Evolutionary conservation across 2,797 vertebrate species (phyloP).

Genomic region (Anniella stebbinsi): DNA sequence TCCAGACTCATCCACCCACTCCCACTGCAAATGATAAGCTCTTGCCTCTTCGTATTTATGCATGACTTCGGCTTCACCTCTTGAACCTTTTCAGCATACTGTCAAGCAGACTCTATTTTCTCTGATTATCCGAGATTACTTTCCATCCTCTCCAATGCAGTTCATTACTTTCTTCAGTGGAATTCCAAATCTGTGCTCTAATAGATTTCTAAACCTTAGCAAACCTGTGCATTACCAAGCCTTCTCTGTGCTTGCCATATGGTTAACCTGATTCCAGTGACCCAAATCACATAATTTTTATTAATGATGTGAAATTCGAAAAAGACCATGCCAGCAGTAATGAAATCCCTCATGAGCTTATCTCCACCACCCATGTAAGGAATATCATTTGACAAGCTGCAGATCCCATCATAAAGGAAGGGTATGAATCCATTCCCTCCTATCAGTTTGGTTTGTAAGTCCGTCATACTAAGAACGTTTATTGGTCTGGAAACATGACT

Average conservation of each 20-base stretch:
- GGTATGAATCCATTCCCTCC: neutral
- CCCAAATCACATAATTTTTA: conserved; percentile 62
- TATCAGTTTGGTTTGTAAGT: neutral
- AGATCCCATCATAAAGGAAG: neutral
- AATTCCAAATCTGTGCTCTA: conserved; percentile 70
- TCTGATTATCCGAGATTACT: conserved; percentile 74
- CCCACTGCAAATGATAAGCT: conserved; percentile 50
- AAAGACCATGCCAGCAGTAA: conserved; percentile 51
- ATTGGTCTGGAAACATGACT: neutral
- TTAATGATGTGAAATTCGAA: conserved; percentile 57
- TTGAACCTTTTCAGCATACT: conserved; percentile 61
- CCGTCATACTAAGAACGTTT: neutral
- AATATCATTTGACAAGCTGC: neutral
- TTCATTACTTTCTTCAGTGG: conserved; percentile 75
- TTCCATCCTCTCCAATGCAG: conserved; percentile 61
- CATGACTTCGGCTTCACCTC: conserved; percentile 63
- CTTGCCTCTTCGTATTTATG: conserved; percentile 52
- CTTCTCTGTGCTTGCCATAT: conserved; percentile 59
- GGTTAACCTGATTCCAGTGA: conserved; percentile 68
- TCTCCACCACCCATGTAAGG: neutral
- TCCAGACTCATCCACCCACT: neutral
- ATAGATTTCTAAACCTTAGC: conserved; percentile 73
- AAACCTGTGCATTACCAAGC: conserved; percentile 47
- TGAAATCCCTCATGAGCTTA: conserved; percentile 25
- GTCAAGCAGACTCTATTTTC: conserved; percentile 61